These are phyloP conservation scores for Brachirus orientalis DNA, from an alignment of 2,113 vertebrate genomes.

Conservation along the genomic window DNA sequence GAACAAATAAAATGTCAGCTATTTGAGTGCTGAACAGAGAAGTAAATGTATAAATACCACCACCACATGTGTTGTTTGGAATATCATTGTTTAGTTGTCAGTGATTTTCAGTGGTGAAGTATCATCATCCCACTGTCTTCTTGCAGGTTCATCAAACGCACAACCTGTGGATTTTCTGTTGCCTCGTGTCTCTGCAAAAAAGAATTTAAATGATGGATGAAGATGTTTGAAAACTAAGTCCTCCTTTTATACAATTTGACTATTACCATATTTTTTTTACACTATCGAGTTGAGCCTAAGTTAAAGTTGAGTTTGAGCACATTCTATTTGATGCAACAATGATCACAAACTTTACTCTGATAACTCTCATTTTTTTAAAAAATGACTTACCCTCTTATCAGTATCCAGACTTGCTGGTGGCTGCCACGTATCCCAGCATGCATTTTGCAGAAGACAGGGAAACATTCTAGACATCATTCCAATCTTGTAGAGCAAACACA, in stretches of 20 bases:
- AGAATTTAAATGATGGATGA: background rate
- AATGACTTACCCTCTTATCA: slow-evolving; percentile 1
- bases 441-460: slow-evolving; percentile 7
- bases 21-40: background rate
- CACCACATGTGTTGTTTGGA: background rate
- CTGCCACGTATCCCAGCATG: slow-evolving; percentile 5
- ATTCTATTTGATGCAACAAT: background rate
- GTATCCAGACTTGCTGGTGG: background rate
- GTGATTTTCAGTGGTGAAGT: background rate
- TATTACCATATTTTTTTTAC: no score
- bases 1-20: background rate
- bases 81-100: background rate
- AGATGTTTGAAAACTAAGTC: background rate
- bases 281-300: no score
- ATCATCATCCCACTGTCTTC: background rate
- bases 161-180: slow-evolving; percentile 19
- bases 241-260: background rate
- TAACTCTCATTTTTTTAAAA: background rate
- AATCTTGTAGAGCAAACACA: slow-evolving; percentile 21
- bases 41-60: background rate
- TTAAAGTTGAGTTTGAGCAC: no score
- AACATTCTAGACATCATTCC: slow-evolving; percentile 1
- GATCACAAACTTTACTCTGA: background rate
- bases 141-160: slow-evolving; percentile 36
- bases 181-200: slow-evolving; percentile 39